Evolutionary conservation across 2,797 vertebrate species (phyloP), one percentile per base, ranked within the genome.

Genomic region (Dendrocincla fuliginosa): DNA sequence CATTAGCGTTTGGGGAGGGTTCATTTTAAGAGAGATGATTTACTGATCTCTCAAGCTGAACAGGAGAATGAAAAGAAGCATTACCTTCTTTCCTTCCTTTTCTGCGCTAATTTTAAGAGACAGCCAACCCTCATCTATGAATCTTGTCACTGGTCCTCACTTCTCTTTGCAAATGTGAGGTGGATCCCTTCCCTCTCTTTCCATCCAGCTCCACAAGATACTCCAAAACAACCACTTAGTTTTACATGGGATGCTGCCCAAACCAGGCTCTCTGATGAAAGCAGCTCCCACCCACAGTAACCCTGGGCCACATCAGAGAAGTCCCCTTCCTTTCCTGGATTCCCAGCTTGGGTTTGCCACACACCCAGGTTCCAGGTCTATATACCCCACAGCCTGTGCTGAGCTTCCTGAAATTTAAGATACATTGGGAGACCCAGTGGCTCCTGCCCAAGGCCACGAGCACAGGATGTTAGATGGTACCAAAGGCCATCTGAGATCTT

Each of bases 351-450:
- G 15, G 20, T 15, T 67, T 68, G n/a, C 47, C 57, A 53, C 0
- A 0, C 4, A 39, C 4, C 33, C 37, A 22, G 16, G 13, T 55
- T 39, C 41, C 55, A 49, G n/a, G n/a, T 33, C 68, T 56, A 4
- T 4, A 7, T 1, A 47, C 2, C 13, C 18, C 1, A 1, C 7
- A 63, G 23, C 20, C 33, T 17, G 13, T 33, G 27, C 44, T 4
- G 25, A 47, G 4, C 32, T 16, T 76, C 57, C 50, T 5, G 1
- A 64, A 84, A 77, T 16, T 15, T 12, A 8, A 23, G 28, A 18
- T 1, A 5, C 3, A 2, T 2, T 2, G 5, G 14, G 20, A 44
- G 65, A 16, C 4, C 35, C 28, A 13, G 11, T 4, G 17, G n/a
- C 10, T 50, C 50, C 49, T 4, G 24, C 7, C 7, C 44, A 63